Conservation (phyloP, 2,888 invertebrate species). For the Scaptomyza reducta region DNA sequence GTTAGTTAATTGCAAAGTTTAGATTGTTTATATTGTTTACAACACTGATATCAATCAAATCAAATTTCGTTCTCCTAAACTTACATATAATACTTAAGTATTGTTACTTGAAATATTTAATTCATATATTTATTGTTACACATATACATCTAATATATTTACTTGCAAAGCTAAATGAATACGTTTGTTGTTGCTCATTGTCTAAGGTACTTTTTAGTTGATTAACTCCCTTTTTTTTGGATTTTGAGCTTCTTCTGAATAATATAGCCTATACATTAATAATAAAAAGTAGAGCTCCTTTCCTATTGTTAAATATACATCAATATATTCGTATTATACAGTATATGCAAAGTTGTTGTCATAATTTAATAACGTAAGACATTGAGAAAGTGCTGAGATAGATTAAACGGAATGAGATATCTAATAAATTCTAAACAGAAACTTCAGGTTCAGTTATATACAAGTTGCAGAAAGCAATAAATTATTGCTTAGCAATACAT, state of each 20-base stretch:
- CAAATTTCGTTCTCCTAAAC: slow-evolving; percentile 1
- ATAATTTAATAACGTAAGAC: slow-evolving; percentile 13
- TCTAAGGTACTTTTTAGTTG: slow-evolving; percentile 69
- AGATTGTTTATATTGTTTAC: slow-evolving; percentile 15
- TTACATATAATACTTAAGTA: slow-evolving; percentile 43
- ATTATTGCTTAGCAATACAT: slow-evolving; percentile 27
- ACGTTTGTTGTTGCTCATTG: slow-evolving; percentile 56
- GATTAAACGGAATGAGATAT: slow-evolving; percentile 45
- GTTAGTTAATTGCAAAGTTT: slow-evolving; percentile 39
- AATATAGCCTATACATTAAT: slow-evolving; percentile 9
- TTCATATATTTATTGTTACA: slow-evolving; percentile 17
- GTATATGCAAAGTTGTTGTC: slow-evolving; percentile 15
- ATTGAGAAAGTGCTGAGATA: slow-evolving; percentile 11
- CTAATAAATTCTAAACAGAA: slow-evolving; percentile 14
- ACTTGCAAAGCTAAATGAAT: slow-evolving; percentile 73
- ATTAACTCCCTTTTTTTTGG: slow-evolving; percentile 39
- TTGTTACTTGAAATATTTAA: slow-evolving; percentile 37
- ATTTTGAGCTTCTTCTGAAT: slow-evolving; percentile 49
- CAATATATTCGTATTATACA: slow-evolving; percentile 16
- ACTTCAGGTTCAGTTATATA: slow-evolving; percentile 37
- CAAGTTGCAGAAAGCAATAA: slow-evolving; percentile 24
- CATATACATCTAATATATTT: slow-evolving; percentile 26
- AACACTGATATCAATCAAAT: slow-evolving; percentile 13
- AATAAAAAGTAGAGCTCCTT: slow-evolving; percentile 9
- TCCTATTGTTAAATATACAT: slow-evolving; percentile 30